phyloP scores from a whole-genome alignment of 2,888 invertebrate genomes.

The Rhimphoctona megacephalus region DNA sequence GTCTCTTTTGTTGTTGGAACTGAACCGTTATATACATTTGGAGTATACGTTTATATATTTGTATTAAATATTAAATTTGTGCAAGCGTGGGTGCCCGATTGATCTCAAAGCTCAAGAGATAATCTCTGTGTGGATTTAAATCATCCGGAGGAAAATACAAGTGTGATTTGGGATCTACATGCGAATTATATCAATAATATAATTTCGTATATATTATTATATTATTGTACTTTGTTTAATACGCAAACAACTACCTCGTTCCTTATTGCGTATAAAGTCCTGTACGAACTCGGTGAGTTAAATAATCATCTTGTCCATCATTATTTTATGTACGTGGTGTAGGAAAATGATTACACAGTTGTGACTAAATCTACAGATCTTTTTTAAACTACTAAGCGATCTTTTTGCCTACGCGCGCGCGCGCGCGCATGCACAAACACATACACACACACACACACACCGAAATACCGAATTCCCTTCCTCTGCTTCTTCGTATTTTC shows the following conservation, averaged over 20 bases:
- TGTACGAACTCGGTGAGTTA: conserved; percentile 62
- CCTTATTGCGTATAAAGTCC: conserved; percentile 36
- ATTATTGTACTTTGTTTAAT: conserved; percentile 13
- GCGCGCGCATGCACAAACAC: too few relatives aligned
- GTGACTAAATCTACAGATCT: conserved; percentile 12
- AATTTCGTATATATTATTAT: conserved; percentile 22
- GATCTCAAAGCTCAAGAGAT: conserved; percentile 47
- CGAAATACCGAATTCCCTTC: conserved; percentile 42
- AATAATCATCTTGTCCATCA: not conserved
- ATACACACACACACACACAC: not conserved
- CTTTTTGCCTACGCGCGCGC: conserved; percentile 78
- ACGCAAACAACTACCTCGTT: conserved; percentile 42
- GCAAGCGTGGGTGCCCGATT: conserved; percentile 61
- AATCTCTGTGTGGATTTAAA: conserved; percentile 57
- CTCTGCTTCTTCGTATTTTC: conserved; percentile 58
- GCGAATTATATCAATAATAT: conserved; percentile 31
- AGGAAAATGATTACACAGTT: conserved; percentile 28
- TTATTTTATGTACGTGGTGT: not conserved
- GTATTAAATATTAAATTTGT: conserved; percentile 41
- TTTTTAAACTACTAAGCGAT: not conserved
- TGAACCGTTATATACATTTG: not conserved
- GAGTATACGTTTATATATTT: not conserved
- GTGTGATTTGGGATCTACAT: conserved; percentile 61
- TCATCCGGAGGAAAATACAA: not conserved
- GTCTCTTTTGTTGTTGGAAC: conserved; percentile 22